phyloP scores from a whole-genome alignment of 2,888 invertebrate species.

The Acronicta alni region DNA sequence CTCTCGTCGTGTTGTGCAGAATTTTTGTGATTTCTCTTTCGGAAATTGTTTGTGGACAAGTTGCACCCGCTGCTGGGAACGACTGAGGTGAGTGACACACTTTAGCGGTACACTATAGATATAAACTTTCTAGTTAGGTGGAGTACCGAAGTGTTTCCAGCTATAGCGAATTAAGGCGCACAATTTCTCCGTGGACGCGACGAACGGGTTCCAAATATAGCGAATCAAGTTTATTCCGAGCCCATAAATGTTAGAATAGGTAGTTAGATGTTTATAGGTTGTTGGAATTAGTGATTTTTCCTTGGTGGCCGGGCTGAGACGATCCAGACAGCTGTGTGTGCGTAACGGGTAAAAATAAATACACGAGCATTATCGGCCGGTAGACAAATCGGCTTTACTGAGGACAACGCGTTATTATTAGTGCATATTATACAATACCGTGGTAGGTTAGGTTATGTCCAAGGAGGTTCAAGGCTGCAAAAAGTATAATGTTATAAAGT shows the following conservation, averaged over 20 bases:
- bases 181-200: slow-evolving; percentile 72
- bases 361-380: slow-evolving; percentile 84
- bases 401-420: slow-evolving; percentile 85
- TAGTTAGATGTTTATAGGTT: slow-evolving; percentile 60
- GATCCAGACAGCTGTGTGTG: slow-evolving; percentile 84
- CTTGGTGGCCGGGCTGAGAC: slow-evolving; percentile 83
- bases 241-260: slow-evolving; percentile 57
- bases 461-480: slow-evolving; percentile 55
- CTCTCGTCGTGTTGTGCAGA: slow-evolving; percentile 81
- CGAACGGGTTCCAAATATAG: slow-evolving; percentile 83
- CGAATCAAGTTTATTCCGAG: slow-evolving; percentile 68
- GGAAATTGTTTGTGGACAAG: slow-evolving; percentile 76
- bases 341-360: slow-evolving; percentile 89
- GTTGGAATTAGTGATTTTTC: slow-evolving; percentile 75
- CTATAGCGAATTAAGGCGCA: slow-evolving; percentile 68
- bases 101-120: slow-evolving; percentile 43
- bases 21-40: slow-evolving; percentile 83
- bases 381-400: slow-evolving; percentile 85
- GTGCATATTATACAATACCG: slow-evolving; percentile 74
- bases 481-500: slow-evolving; percentile 26
- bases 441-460: slow-evolving; percentile 60
- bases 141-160: slow-evolving; percentile 35
- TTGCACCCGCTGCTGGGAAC: slow-evolving; percentile 69
- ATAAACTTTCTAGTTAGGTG: slow-evolving; percentile 48
- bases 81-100: slow-evolving; percentile 75